Evolutionary conservation across 2,113 vertebrate genomes (phyloP).

Genomic region (Rhinichthys klamathensis): DNA sequence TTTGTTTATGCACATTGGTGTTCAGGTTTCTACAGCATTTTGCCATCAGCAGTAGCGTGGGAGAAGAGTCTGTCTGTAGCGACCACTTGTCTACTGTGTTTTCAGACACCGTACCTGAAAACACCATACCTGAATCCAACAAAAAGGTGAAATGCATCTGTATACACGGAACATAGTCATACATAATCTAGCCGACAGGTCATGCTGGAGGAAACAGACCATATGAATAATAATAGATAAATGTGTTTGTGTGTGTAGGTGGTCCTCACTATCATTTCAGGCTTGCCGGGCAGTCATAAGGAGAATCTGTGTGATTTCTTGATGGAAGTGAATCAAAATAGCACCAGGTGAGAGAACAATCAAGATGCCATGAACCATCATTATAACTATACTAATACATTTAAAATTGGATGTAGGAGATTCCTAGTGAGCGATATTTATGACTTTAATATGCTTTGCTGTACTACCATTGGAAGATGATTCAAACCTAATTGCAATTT

Average conservation of each 20-base stretch:
- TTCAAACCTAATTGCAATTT: neutral
- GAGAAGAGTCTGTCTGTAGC: slow-evolving; percentile 81
- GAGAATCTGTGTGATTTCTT: slow-evolving; percentile 84
- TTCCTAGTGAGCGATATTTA: neutral
- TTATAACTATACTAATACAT: neutral
- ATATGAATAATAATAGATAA: slow-evolving; percentile 6
- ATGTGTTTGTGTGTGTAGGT: slow-evolving; percentile 73
- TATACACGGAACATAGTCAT: neutral
- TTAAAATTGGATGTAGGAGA: neutral
- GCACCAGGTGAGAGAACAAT: slow-evolving; percentile 78
- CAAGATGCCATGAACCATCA: neutral
- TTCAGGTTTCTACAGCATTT: slow-evolving; percentile 90
- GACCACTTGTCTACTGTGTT: slow-evolving; percentile 84
- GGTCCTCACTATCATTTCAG: slow-evolving; percentile 84
- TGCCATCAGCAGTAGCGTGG: slow-evolving; percentile 83
- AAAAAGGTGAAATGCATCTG: slow-evolving; percentile 80
- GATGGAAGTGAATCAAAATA: slow-evolving; percentile 84
- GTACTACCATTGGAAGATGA: neutral
- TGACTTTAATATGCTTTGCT: neutral
- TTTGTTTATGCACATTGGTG: neutral
- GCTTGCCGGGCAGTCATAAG: slow-evolving; percentile 90
- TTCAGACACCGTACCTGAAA: slow-evolving; percentile 71
- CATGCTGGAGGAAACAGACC: neutral
- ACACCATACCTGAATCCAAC: slow-evolving; percentile 62
- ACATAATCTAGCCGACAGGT: neutral